A percentile compares a stretch with the other conserved stretches of the same genome.
Conservation (phyloP, 2,888 invertebrate genomes). For the Serrognathus titanus region DNA sequence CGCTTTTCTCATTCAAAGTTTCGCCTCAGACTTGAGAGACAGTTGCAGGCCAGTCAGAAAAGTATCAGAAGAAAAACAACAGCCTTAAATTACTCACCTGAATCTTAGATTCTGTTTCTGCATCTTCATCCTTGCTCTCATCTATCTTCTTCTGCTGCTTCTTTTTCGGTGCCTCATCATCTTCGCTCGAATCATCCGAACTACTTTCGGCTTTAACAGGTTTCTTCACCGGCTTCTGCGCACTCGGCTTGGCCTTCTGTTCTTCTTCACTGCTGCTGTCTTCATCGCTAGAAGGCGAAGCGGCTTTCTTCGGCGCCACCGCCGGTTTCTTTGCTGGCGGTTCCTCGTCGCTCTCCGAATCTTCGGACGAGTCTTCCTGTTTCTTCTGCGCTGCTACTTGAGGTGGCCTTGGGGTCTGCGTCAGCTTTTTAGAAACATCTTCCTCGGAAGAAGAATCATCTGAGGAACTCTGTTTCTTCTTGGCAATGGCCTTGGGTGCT, state of each 20-base stretch:
- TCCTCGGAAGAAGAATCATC: constrained; percentile 26
- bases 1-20: no score
- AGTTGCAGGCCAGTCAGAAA: no score
- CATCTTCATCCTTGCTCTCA: constrained; percentile 42
- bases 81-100: no score
- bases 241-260: constrained; percentile 18
- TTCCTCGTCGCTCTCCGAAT: constrained; percentile 40
- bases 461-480: constrained; percentile 20
- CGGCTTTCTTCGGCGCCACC: constrained; percentile 21
- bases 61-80: no score
- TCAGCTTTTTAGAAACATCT: constrained; percentile 12
- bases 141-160: constrained; percentile 25
- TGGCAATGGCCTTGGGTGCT: constrained; percentile 8
- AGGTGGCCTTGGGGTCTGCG: constrained; percentile 12
- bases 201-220: constrained; percentile 21
- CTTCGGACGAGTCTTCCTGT: constrained; percentile 22
- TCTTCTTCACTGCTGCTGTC: constrained; percentile 42
- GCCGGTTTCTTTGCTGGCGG: constrained; percentile 24
- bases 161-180: constrained; percentile 12
- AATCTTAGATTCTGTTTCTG: constrained; percentile 19
- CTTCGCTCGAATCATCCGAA: constrained; percentile 29
- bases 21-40: no score
- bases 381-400: constrained; percentile 14
- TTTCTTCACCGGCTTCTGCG: constrained; percentile 27
- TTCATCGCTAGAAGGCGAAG: constrained; percentile 36